Base-by-base conservation (phyloP, 2,797 vertebrate genomes). In the Anableps anableps region DNA sequence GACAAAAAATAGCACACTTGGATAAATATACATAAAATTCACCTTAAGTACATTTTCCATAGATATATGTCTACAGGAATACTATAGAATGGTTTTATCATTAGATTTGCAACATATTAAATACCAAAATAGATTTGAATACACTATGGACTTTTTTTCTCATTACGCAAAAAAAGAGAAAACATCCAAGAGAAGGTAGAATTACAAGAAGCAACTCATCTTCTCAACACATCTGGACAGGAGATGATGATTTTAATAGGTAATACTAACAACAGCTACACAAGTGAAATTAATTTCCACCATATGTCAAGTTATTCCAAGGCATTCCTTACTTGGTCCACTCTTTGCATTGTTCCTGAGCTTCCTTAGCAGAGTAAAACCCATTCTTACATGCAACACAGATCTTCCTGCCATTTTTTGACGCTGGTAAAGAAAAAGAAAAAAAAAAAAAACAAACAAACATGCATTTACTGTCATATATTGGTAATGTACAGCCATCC, bases 251-350 rank as follows among this genome's bases (percentile, higher is more conserved):
- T 88, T 91, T 82, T 92, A 94, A 95, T 86, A 80, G 60, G 31
- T 10, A 64, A 64, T 34, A 80, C 78, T 71, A 84, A 84, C 87
- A 84, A 89, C 80, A 70, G 72, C 80, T 79, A 83, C 81, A 79
- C 85, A 83, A 76, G 34, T 74, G 71, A 78, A 85, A 89, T 88
- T 84, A 84, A 85, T 81, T 72, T 72, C 85, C 31, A 77, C 7
- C 58, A 76, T 19, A 79, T n/a, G 60, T 80, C 34, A 84, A 76
- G 78, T 78, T 64, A 84, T 77, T 62, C 23, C 76, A 53, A 73
- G 47, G 55, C 23, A 74, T 66, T 5, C 60, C 97, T 97, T 95
- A 99, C 98, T 97, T 97, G 34, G 96, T 98, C 98, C 97, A 99
- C 38, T 86, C 92, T 93, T 94, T 97, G 95, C 98, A 99, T 5